phyloP scores from a whole-genome alignment of 2,888 invertebrate genomes.

The Odontocolon sp. region DNA sequence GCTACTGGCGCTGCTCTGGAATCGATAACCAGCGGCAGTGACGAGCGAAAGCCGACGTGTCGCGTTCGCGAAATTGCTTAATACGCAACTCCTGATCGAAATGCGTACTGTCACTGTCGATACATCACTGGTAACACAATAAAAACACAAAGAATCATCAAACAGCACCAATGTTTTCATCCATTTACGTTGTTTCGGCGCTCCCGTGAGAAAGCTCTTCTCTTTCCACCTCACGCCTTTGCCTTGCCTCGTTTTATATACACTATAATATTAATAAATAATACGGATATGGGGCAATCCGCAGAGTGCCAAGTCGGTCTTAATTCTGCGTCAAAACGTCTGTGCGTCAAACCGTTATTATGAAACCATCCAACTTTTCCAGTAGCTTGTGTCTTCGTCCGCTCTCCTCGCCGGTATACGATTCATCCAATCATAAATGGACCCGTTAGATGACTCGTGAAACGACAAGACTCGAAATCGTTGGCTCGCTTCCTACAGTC shows the following conservation, averaged over 20 bases:
- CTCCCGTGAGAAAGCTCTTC: too few species aligned
- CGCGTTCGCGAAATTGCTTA: constrained; percentile 8
- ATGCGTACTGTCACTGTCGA: too few species aligned
- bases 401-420: background rate
- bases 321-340: background rate
- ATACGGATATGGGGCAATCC: constrained; percentile 16
- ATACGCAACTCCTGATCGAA: background rate
- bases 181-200: too few species aligned
- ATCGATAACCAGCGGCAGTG: constrained; percentile 31
- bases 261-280: constrained; percentile 9
- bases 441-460: constrained; percentile 45
- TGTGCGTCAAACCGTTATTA: constrained; percentile 31
- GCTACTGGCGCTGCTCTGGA: background rate
- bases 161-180: too few species aligned
- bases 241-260: too few species aligned
- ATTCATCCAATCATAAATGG: constrained; percentile 42
- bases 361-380: background rate
- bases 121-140: too few species aligned
- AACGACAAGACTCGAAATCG: constrained; percentile 43
- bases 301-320: constrained; percentile 40
- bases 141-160: too few species aligned
- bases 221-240: too few species aligned
- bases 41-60: constrained; percentile 10
- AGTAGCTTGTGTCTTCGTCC: constrained; percentile 13
- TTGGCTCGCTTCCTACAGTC: constrained; percentile 28